Evolutionary conservation across 2,113 vertebrate species (phyloP).

Genomic region (Gymnocephalus cernua): DNA sequence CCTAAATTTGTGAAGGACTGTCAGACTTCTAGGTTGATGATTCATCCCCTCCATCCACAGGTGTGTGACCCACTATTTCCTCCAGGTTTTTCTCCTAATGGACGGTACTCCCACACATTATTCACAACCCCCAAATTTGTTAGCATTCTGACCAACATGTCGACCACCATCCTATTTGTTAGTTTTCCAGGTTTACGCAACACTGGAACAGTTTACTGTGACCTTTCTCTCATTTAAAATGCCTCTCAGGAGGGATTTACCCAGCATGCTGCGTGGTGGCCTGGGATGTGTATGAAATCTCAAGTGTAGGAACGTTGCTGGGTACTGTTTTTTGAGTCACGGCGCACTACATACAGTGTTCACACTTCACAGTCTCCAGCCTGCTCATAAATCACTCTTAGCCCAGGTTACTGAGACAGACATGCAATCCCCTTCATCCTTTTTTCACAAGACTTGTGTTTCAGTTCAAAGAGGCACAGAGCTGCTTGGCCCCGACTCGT

Average conservation of each 20-base stretch:
- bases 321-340: background rate
- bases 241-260: constrained; percentile 22
- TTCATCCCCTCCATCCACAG: constrained; percentile 3
- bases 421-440: constrained; percentile 37
- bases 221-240: constrained; percentile 29
- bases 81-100: background rate
- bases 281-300: constrained; percentile 38
- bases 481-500: background rate
- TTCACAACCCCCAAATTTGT: constrained; percentile 33
- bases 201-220: constrained; percentile 35
- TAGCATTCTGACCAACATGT: constrained; percentile 34
- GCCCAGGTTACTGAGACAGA: constrained; percentile 24
- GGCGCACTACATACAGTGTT: constrained; percentile 2
- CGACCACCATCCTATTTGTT: constrained; percentile 6
- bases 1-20: background rate
- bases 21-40: background rate
- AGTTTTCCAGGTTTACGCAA: constrained; percentile 32
- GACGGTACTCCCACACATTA: constrained; percentile 29
- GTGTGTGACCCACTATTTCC: constrained; percentile 15
- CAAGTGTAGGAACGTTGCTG: constrained; percentile 4
- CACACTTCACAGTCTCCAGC: constrained; percentile 16
- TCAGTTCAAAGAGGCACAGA: constrained; percentile 25
- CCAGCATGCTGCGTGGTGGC: background rate
- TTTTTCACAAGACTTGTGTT: constrained; percentile 29
- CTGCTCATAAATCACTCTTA: constrained; percentile 55